A percentile compares a stretch with the other conserved stretches of the same genome.
These are phyloP conservation scores for Drosophila grimshawi DNA, from an alignment of 1,140 invertebrate genomes.

Conservation along the genomic window DNA sequence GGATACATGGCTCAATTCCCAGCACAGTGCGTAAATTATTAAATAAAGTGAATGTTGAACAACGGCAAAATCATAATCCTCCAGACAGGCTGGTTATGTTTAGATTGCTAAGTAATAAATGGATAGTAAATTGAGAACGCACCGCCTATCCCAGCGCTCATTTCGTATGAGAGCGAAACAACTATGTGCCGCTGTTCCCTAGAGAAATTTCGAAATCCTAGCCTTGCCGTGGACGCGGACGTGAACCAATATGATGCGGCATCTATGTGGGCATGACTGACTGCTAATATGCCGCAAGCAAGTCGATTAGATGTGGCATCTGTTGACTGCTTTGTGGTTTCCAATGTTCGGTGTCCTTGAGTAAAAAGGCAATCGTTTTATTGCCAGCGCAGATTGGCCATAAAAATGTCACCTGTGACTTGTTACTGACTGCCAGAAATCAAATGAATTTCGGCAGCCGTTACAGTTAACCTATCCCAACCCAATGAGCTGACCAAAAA, in stretches of 20 bases:
- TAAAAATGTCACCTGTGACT: slow-evolving; percentile 82
- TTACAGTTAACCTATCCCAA: neutral
- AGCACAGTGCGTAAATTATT: slow-evolving; percentile 38
- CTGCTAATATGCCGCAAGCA: slow-evolving; percentile 31
- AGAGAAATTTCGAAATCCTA: slow-evolving; percentile 72
- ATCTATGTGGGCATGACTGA: slow-evolving; percentile 31
- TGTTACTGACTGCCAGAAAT: slow-evolving; percentile 67
- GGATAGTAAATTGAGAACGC: slow-evolving; percentile 62
- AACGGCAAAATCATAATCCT: slow-evolving; percentile 16
- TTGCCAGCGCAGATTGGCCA: slow-evolving; percentile 75
- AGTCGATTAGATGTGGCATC: slow-evolving; percentile 59
- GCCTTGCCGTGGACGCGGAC: neutral
- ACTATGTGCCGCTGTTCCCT: slow-evolving; percentile 47
- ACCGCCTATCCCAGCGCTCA: slow-evolving; percentile 35
- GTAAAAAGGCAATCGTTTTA: slow-evolving; percentile 73
- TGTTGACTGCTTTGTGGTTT: slow-evolving; percentile 20
- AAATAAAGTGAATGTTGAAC: slow-evolving; percentile 29
- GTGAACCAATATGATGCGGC: neutral
- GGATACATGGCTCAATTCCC: slow-evolving; percentile 18
- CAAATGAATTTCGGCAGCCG: slow-evolving; percentile 75
- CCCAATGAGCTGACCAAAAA: neutral
- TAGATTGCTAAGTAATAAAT: neutral
- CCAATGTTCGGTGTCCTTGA: slow-evolving; percentile 42
- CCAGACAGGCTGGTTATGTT: neutral
- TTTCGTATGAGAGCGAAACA: slow-evolving; percentile 36